Percentiles rank a stretch among this genome's conserved stretches.
phyloP scores from a whole-genome alignment of 2,888 invertebrate genomes.

The Stomorhina lunata region DNA sequence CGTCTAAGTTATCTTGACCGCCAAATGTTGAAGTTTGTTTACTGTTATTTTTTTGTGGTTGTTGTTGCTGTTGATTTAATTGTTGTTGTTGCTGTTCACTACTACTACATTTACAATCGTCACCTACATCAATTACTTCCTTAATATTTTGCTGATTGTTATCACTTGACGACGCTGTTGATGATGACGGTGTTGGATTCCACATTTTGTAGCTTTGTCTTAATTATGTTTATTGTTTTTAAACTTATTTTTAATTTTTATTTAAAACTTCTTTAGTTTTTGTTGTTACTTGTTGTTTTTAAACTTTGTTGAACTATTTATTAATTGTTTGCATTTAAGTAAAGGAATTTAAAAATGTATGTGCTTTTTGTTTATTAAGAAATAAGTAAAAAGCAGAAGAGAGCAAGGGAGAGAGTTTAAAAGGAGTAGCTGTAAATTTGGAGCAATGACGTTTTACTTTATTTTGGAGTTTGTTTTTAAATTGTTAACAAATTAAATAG shows the following conservation, averaged over 20 bases:
- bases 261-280: constrained; percentile 20
- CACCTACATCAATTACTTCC: constrained; percentile 70
- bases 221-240: constrained; percentile 49
- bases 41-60: constrained; percentile 68
- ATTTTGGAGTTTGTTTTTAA: neutral
- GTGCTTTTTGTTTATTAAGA: no score
- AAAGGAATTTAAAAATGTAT: neutral
- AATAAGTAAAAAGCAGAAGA: neutral
- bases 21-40: constrained; percentile 63
- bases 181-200: constrained; percentile 72
- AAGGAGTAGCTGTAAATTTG: constrained; percentile 1
- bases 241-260: constrained; percentile 44
- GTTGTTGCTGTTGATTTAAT: constrained; percentile 67
- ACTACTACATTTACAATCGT: constrained; percentile 72
- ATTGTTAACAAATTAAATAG: no score
- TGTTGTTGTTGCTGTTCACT: constrained; percentile 42
- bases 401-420: neutral
- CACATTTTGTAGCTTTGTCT: constrained; percentile 73
- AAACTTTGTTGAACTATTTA: neutral
- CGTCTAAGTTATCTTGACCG: neutral
- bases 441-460: no score
- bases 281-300: neutral
- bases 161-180: constrained; percentile 72
- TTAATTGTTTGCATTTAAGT: neutral
- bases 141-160: constrained; percentile 72